These are phyloP conservation scores for Microctenopoma steveboyesi DNA, from an alignment of 2,797 vertebrate species.

Conservation along the genomic window DNA sequence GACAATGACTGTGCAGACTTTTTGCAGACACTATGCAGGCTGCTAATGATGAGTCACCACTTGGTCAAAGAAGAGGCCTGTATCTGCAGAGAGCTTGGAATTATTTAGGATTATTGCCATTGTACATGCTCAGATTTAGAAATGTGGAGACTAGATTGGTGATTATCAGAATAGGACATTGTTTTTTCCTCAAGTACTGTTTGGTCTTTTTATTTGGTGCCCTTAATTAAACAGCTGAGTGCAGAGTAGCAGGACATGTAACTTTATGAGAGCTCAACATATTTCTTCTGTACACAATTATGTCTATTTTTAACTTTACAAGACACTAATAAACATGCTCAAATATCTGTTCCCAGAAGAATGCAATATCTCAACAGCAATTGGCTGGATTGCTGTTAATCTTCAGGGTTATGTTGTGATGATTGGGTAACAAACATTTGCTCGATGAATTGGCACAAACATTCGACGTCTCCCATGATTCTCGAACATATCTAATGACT, in stretches of 20 bases:
- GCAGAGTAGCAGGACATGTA: too few relatives aligned
- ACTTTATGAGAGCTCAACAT: not conserved
- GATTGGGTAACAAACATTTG: not conserved
- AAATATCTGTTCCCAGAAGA: constrained; percentile 5
- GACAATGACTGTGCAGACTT: constrained; percentile 62
- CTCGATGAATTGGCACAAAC: not conserved
- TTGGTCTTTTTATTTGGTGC: too few relatives aligned
- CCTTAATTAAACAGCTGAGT: too few relatives aligned
- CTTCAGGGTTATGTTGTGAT: not conserved
- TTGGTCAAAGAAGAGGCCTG: constrained; percentile 33
- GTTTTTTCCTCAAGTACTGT: too few relatives aligned
- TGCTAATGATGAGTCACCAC: constrained; percentile 54
- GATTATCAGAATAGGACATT: not conserved
- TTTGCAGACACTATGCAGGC: constrained; percentile 27
- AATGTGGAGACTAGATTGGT: too few relatives aligned
- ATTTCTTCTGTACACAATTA: not conserved
- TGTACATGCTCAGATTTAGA: not conserved
- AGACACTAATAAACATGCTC: not conserved
- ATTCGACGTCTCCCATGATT: not conserved
- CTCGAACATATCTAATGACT: too few relatives aligned
- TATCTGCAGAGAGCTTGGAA: not conserved
- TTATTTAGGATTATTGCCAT: constrained; percentile 4
- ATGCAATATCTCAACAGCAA: constrained; percentile 2
- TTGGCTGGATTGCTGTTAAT: too few relatives aligned
- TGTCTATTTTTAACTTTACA: not conserved